Evolutionary conservation across 2,113 vertebrate genomes (phyloP), one percentile per base, ranked within the genome.

Genomic region (Ceyx cyanopectus): DNA sequence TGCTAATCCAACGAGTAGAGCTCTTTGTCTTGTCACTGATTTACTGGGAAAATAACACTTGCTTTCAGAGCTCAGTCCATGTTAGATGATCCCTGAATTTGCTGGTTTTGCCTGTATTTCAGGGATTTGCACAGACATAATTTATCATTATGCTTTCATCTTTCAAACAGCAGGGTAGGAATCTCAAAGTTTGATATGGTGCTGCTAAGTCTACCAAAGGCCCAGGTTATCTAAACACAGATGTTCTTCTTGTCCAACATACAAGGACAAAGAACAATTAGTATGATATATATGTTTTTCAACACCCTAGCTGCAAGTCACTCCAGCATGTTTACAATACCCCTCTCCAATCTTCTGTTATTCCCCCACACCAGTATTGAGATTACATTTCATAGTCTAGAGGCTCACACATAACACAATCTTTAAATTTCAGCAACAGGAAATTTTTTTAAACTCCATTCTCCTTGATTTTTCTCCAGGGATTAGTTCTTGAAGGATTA

Each of bases 381-480:
- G 18, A 78, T 61, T 43, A 74, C 69, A 27, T 46, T 72, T 93
- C 37, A 95, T 37, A 77, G 74, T 79, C 41, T 84, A 94, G 87
- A 84, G 70, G 87, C 14, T 90, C 91, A 80, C 58, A 94, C 3
- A 50, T 34, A 93, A 72, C 81, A 17, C 3, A 56, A 51, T 23
- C 65, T 81, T 91, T 72, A 67, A 7, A 92, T 89, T 92, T 90
- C 51, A 93, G 69, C 22, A 84, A 90, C n/a, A 83, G 54, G n/a
- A 69, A 50, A 81, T 87, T 93, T 92, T 46, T 79, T 91, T 26
- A 27, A 90, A 43, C 82, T 57, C 84, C 29, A 67, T 26, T 83
- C 26, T 82, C 87, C 77, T 75, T 69, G 23, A 72, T 56, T 81
- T 84, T 40, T 20, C 12, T 85, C 62, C 20, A 29, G 40, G 21